Percentiles rank a stretch among this genome's conserved stretches.
These are phyloP conservation scores for Argyresthia goedartella DNA, from an alignment of 2,888 invertebrate species.

Conservation along the genomic window DNA sequence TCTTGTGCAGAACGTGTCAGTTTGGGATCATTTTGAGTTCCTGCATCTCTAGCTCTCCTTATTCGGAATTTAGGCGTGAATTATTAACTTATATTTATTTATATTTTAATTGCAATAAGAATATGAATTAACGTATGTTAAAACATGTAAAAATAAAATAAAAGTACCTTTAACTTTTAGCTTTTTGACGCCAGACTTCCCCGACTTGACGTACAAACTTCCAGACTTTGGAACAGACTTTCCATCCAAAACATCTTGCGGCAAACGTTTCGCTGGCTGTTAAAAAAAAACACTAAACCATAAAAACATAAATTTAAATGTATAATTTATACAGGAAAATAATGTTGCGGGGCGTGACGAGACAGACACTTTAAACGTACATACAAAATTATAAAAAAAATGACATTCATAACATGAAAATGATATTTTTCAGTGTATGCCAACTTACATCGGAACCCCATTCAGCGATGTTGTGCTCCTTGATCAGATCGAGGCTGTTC, in stretches of 20 bases:
- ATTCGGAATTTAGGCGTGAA: no score
- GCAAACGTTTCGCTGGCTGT: conserved; percentile 58
- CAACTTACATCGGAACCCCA: conserved; percentile 88
- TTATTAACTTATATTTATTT: no score
- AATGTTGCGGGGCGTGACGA: no score
- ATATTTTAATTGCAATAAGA: no score
- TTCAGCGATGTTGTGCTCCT: conserved; percentile 79
- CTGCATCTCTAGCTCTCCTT: no score
- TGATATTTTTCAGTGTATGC: neutral
- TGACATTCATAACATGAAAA: no score
- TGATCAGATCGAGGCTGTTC: conserved; percentile 74
- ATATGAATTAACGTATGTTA: no score
- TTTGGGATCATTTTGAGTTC: no score
- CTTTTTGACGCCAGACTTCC: conserved; percentile 43
- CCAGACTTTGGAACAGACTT: conserved; percentile 68
- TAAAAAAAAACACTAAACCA: conserved; percentile 11
- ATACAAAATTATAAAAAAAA: no score
- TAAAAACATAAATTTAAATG: neutral
- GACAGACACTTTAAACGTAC: no score
- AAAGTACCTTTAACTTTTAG: conserved; percentile 53
- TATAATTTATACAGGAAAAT: neutral
- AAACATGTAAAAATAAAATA: neutral
- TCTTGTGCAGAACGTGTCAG: no score
- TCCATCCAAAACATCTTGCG: conserved; percentile 69
- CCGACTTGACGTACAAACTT: conserved; percentile 68